Percentiles rank a stretch among this genome's conserved stretches.
These are phyloP conservation scores for Digitonthophagus gazella DNA, from an alignment of 2,888 invertebrate genomes.

Conservation along the genomic window DNA sequence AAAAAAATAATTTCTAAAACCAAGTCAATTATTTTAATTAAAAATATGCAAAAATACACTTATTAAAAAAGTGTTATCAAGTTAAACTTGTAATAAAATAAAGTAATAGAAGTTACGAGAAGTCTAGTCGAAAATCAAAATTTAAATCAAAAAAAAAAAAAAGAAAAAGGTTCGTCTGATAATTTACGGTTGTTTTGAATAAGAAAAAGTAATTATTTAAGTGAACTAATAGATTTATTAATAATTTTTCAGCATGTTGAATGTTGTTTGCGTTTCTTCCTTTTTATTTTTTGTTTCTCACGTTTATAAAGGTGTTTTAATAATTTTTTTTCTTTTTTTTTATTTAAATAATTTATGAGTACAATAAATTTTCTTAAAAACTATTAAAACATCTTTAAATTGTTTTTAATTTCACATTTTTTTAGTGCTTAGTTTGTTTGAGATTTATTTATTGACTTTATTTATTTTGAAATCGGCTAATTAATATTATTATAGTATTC, in stretches of 20 bases:
- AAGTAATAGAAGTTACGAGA: conserved; percentile 16
- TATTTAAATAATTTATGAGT: conserved; percentile 24
- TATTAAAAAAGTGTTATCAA: conserved; percentile 19
- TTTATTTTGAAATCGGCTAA: neutral
- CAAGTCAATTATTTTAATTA: conserved; percentile 1
- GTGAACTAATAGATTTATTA: conserved; percentile 21
- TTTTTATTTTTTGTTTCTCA: conserved; percentile 31
- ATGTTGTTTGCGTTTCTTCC: conserved; percentile 43
- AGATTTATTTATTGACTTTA: conserved; percentile 11
- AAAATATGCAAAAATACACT: conserved; percentile 7
- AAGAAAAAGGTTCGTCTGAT: conserved; percentile 25
- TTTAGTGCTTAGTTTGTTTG: conserved; percentile 2
- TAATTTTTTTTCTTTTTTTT: conserved; percentile 32
- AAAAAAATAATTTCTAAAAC: conserved; percentile 1
- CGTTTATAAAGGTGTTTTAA: conserved; percentile 33
- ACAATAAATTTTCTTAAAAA: conserved; percentile 1
- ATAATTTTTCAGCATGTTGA: conserved; percentile 37
- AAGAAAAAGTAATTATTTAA: too few species aligned
- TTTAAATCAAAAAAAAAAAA: neutral
- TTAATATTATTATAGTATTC: neutral
- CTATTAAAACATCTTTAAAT: too few species aligned
- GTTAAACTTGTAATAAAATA: conserved; percentile 5
- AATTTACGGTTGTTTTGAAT: conserved; percentile 30
- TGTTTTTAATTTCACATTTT: too few species aligned
- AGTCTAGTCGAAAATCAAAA: conserved; percentile 10